Conservation (phyloP, 35 echinoderm and acorn worm species). For the Patiria miniata region DNA sequence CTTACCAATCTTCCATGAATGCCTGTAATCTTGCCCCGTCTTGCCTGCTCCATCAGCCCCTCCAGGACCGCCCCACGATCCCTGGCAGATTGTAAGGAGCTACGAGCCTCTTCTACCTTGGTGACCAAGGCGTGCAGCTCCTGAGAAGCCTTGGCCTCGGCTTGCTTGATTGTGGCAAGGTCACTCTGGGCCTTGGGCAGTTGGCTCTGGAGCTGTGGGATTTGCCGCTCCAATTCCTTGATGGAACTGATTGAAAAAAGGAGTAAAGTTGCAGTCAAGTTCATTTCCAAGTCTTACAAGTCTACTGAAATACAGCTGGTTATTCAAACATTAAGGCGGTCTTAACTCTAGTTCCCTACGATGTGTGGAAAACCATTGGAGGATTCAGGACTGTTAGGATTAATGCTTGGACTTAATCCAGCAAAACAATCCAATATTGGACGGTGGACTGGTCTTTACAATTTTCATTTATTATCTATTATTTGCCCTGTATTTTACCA, state of each 20-base stretch:
- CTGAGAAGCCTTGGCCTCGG: conserved; percentile 42
- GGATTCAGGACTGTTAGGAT: no score
- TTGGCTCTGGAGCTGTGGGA: conserved; percentile 65
- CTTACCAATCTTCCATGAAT: conserved; percentile 91
- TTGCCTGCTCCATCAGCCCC: conserved; percentile 81
- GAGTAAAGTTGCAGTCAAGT: background rate
- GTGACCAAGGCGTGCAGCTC: conserved; percentile 66
- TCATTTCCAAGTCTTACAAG: no score
- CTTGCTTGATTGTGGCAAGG: conserved; percentile 31
- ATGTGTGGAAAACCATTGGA: no score
- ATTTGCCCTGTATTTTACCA: no score
- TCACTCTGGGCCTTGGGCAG: conserved; percentile 57
- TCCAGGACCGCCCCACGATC: conserved; percentile 74
- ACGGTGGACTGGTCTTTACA: no score
- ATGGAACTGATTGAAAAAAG: conserved; percentile 57
- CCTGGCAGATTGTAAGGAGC: conserved; percentile 77
- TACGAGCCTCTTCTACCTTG: conserved; percentile 90
- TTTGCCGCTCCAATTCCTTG: conserved; percentile 64
- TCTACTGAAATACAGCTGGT: no score
- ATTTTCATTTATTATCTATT: no score
- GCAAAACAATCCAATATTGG: no score
- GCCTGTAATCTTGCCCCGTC: conserved; percentile 72
- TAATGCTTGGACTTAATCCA: no score
- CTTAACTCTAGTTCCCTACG: no score
- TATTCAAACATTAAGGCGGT: no score